Base-by-base conservation (phyloP, 2,797 vertebrate genomes). In the Malurus leucopterus region DNA sequence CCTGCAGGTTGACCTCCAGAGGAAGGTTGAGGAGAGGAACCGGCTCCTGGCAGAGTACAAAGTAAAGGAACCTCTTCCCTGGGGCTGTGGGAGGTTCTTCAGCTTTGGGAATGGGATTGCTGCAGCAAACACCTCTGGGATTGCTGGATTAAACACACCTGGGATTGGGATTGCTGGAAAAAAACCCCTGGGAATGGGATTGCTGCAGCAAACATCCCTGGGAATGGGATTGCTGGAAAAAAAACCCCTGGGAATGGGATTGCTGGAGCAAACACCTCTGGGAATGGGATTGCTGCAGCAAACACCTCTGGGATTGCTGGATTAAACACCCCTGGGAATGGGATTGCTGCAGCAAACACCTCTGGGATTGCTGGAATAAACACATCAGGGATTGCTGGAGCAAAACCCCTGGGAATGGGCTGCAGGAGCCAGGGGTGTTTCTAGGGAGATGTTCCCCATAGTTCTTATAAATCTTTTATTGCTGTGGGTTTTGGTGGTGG, bases 11-110 rank as follows among this genome's bases (percentile, higher is more conserved):
- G 99, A 99, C 89, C 97, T 99, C 20, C 98, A 99, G 95, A 98
- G 98, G 96, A 99, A 99, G 94, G 95, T 99, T 34, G 99, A 99
- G 24, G 99, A 99, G 84, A 97, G 98, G 34, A 99, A 96, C 93
- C 96, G 96, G 50, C 95, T 99, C 40, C 97, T 98, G 95, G 96
- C 96, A 41, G 99, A 99, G 89, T 98, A 98, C 95, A 99, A 99
- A 97, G 99, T 99, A 96, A 97, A 92, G 47, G 41, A 65, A 47
- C 12, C 21, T 62, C 50, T 44, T 67, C 63, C 15, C 46, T 40
- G 36, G 12, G 36, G 36, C 23, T 26, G 69, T 40, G 84, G 30
- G 30, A 49, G 34, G 32, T 34, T 59, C 34, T 57, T 46, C 30
- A 17, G 24, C n/a, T 38, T n/a, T 36, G 50, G 54, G 24, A 47